phyloP scores from a whole-genome alignment of 2,797 vertebrate genomes.

The Pangasius macronema region DNA sequence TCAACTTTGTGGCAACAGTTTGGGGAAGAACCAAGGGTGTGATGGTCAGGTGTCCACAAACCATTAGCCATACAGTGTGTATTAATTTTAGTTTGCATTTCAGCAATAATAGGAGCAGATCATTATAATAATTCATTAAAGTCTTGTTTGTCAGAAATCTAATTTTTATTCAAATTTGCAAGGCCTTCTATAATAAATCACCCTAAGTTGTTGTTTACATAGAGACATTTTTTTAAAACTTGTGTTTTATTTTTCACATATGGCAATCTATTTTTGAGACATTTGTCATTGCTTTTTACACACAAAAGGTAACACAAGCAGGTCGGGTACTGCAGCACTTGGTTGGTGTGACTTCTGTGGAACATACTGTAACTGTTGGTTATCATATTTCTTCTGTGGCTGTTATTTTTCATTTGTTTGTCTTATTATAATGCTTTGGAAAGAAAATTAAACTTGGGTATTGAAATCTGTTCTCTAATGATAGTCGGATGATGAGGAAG shows the following conservation, averaged over 20 bases:
- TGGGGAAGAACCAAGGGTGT: background rate
- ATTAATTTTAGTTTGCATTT: background rate
- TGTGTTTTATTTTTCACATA: background rate
- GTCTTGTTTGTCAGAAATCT: background rate
- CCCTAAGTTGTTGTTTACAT: background rate
- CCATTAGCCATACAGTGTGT: background rate
- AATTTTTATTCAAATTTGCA: background rate
- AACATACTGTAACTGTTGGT: background rate
- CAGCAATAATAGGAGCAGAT: background rate
- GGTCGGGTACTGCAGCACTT: background rate
- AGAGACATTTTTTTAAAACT: background rate
- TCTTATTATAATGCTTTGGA: background rate
- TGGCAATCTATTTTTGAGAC: background rate
- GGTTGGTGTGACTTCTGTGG: background rate
- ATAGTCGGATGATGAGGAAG: slow-evolving; percentile 72
- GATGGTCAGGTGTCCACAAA: background rate
- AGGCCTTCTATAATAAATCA: background rate
- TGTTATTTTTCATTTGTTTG: background rate
- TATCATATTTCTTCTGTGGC: background rate
- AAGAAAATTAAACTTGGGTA: background rate
- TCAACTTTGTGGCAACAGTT: background rate
- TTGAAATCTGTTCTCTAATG: background rate
- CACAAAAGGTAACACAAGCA: background rate
- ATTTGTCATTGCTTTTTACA: background rate
- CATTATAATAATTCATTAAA: background rate